A percentile compares a stretch with the other conserved stretches of the same genome.
Evolutionary conservation across 1,140 invertebrate species (phyloP).

Genomic region (Ostrea edulis): DNA sequence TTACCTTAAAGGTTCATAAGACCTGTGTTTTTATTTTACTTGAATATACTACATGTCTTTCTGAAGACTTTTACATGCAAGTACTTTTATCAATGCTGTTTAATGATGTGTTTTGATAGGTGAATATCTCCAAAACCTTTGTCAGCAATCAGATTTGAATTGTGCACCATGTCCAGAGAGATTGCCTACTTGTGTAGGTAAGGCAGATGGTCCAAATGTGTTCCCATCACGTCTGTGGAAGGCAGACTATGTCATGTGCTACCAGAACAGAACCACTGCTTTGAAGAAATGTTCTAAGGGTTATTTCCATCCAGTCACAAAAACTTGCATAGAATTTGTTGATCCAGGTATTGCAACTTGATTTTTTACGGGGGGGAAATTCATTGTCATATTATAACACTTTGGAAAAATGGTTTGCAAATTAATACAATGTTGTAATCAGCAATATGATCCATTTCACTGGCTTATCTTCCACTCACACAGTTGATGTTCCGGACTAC

Average conservation of each 20-base stretch:
- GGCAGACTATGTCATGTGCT: conserved; percentile 51
- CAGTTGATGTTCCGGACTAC: conserved; percentile 51
- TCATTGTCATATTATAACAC: not conserved
- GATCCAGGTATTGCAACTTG: conserved; percentile 37
- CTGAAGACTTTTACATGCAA: too few relatives aligned
- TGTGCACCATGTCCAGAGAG: conserved; percentile 57
- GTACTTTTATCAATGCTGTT: too few relatives aligned
- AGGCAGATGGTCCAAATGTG: conserved; percentile 51
- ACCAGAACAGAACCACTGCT: conserved; percentile 55
- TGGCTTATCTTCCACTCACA: not conserved
- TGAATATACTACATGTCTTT: too few relatives aligned
- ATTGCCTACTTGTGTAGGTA: conserved; percentile 59
- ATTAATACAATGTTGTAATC: not conserved
- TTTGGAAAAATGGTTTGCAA: conserved; percentile 29
- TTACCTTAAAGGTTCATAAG: too few relatives aligned
- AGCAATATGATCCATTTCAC: not conserved
- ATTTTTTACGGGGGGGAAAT: too few relatives aligned
- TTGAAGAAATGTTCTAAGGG: conserved; percentile 46
- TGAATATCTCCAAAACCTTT: conserved; percentile 61
- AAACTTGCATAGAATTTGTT: conserved; percentile 39
- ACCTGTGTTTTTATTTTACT: too few relatives aligned
- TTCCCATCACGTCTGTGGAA: conserved; percentile 42
- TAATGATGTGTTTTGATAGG: conserved; percentile 44
- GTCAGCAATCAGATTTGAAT: conserved; percentile 35
- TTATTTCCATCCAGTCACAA: conserved; percentile 38